Percentiles rank a stretch among this genome's conserved stretches.
phyloP scores from a whole-genome alignment of 2,797 vertebrate genomes.

The Pseudomugil tenellus region DNA sequence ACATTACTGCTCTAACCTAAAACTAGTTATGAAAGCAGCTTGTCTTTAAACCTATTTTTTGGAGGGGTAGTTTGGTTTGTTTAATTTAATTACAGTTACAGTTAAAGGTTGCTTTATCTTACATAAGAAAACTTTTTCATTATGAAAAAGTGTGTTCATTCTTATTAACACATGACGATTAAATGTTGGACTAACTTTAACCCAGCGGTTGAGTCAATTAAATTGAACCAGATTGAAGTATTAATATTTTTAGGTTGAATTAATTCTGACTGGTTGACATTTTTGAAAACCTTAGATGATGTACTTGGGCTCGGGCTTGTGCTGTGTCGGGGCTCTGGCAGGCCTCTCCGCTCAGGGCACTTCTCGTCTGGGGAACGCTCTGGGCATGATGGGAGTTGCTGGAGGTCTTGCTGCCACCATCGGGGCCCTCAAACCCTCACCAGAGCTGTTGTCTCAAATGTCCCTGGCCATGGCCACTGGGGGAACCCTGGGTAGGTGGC shows the following conservation, averaged over 20 bases:
- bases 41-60: not conserved
- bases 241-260: not conserved
- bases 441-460: conserved; percentile 83
- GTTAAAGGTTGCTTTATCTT: not conserved
- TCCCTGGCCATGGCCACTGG: conserved; percentile 81
- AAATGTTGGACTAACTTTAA: not conserved
- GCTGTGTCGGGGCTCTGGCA: conserved; percentile 80
- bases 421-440: conserved; percentile 79
- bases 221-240: not conserved
- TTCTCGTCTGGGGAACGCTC: conserved; percentile 80
- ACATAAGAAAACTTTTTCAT: not conserved
- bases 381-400: conserved; percentile 82
- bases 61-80: not conserved
- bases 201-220: not conserved
- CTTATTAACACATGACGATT: not conserved
- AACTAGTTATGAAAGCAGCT: not conserved
- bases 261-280: not conserved
- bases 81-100: not conserved
- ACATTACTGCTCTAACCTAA: not conserved
- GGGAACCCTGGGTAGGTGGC: conserved; percentile 72
- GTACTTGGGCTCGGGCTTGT: conserved; percentile 82
- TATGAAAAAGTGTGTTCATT: not conserved
- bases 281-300: conserved; percentile 70
- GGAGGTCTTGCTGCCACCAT: conserved; percentile 79
- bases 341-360: conserved; percentile 79